Evolutionary conservation across 92 coral and sea anemone genomes (phyloP), one percentile per base, ranked within the genome.

Genomic region (Heliopora coerulea): DNA sequence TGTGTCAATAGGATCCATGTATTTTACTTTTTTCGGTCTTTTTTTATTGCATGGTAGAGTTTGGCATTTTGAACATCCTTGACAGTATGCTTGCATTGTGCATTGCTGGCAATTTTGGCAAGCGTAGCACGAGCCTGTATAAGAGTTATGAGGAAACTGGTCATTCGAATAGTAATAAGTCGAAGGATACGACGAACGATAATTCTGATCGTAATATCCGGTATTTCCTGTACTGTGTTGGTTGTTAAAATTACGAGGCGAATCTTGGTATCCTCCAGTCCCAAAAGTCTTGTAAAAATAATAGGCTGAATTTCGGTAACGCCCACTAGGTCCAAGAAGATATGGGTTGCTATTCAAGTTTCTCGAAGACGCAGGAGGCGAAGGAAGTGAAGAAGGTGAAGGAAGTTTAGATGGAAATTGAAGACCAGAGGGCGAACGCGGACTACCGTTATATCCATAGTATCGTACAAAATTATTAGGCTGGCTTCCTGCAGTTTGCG

Each of bases 31-130:
- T 30, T 52, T 32, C 0, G 63, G 62, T 8, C 46, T 26, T 58
- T 70, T 70, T 63, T 70, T 70, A 30, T 19, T 12, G 46, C 98
- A 93, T 21, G 86, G 57, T 48, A 86, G 48, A 42, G 81, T 20
- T 24, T 90, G 88, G 49, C 98, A 93, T 29, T 82, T 67, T 29
- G 86, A 82, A 46, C 85, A 76, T 23, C 89, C 90, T 48, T 83
- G 68, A 48, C 87, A 86, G 50, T 73, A 86, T 8, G 88, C 86
- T 49, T 70, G 78, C 40, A 77, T 66, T 5, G 83, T 57, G 52
- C 96, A 89, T 58, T 87, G 89, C 11, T 66, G 80, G 56, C 96
- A 89, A 28, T 88, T 79, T 57, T 87, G 88, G 44, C 96, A 89
- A 12, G 91, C 74, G 6, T 68, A 65, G 37, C 96, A 89, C 21